phyloP scores from a whole-genome alignment of 53 echinoderm and acorn worm species.

The Apostichopus leukothele region DNA sequence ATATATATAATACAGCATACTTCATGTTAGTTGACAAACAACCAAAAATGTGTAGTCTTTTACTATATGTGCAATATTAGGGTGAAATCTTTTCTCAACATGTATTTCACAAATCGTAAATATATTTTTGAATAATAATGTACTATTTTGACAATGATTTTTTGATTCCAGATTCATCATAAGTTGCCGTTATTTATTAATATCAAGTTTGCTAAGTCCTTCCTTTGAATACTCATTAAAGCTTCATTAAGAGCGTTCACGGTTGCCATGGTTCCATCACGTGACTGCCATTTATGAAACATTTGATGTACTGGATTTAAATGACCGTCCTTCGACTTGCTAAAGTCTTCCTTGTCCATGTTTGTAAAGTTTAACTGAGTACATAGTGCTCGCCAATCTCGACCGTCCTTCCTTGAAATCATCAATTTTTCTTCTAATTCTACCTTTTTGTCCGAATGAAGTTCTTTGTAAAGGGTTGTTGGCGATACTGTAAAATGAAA shows the following conservation, averaged over 20 bases:
- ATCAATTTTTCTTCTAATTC: conserved; percentile 77
- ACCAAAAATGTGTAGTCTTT: not conserved
- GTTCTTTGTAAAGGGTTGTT: conserved; percentile 63
- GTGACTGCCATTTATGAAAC: conserved; percentile 63
- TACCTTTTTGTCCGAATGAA: conserved; percentile 64
- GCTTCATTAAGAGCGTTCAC: conserved; percentile 68
- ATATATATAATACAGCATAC: not conserved
- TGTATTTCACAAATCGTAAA: not conserved
- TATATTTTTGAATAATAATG: too few relatives aligned
- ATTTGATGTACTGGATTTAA: conserved; percentile 63
- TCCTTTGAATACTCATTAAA: conserved; percentile 65
- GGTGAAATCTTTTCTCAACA: not conserved
- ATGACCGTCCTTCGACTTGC: conserved; percentile 53
- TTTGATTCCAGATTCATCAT: not conserved
- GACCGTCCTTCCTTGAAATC: conserved; percentile 65
- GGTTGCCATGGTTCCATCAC: conserved; percentile 64
- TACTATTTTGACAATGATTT: too few relatives aligned
- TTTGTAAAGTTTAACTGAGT: conserved; percentile 80
- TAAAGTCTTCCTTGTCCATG: conserved; percentile 55
- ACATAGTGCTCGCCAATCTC: conserved; percentile 83
- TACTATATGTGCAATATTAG: not conserved
- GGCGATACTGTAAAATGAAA: conserved; percentile 61
- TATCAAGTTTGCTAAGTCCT: conserved; percentile 67
- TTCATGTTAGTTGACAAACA: conserved; percentile 7
- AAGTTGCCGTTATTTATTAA: conserved; percentile 16